These are phyloP conservation scores for Porites lutea DNA, from an alignment of 64 coral and sea anemone genomes.

Conservation along the genomic window DNA sequence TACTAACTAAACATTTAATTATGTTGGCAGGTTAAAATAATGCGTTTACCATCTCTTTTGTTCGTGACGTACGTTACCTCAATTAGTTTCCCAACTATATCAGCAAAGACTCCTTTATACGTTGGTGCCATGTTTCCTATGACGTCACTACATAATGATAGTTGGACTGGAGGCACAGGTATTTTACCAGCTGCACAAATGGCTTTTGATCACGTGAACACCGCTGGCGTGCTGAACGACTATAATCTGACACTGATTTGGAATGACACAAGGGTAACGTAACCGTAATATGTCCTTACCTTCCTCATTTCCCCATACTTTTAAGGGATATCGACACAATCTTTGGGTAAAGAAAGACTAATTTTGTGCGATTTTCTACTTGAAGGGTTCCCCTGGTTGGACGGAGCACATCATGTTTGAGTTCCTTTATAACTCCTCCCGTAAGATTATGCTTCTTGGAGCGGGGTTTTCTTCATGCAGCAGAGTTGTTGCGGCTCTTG, in stretches of 20 bases:
- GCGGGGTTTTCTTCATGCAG: slow-evolving; percentile 90
- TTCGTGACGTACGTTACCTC: background rate
- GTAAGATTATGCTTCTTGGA: slow-evolving; percentile 85
- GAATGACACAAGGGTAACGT: slow-evolving; percentile 84
- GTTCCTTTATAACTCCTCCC: slow-evolving; percentile 67
- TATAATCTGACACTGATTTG: slow-evolving; percentile 83
- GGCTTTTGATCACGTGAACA: slow-evolving; percentile 85
- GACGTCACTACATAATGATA: slow-evolving; percentile 63
- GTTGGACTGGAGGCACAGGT: slow-evolving; percentile 88
- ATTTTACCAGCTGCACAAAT: slow-evolving; percentile 82
- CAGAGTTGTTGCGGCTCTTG: slow-evolving; percentile 80
- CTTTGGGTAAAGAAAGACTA: background rate
- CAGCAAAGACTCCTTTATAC: slow-evolving; percentile 74
- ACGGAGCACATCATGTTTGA: slow-evolving; percentile 68
- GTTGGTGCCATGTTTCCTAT: slow-evolving; percentile 84
- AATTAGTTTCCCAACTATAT: background rate
- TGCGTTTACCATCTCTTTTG: background rate
- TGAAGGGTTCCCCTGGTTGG: slow-evolving; percentile 76
- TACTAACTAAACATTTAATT: background rate
- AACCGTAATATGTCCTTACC: background rate
- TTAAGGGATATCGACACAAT: background rate
- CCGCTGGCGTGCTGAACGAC: slow-evolving; percentile 47
- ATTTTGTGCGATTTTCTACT: background rate
- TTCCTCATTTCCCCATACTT: background rate
- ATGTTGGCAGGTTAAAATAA: background rate